Evolutionary conservation across 2,797 vertebrate species (phyloP).

Genomic region (Chrosomus eos): DNA sequence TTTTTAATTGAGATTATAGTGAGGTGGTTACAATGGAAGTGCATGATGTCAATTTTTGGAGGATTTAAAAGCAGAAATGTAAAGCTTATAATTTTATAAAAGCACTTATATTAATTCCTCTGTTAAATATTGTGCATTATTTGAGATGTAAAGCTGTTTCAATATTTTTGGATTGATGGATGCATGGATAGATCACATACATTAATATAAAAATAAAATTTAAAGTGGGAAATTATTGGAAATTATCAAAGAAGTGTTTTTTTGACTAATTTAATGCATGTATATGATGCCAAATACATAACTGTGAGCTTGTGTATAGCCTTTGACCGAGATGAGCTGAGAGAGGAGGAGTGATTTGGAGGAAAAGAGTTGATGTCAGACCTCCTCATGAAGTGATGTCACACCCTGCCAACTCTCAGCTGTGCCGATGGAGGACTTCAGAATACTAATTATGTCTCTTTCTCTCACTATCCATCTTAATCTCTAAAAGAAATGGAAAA

Average conservation of each 20-base stretch:
- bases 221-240: no score
- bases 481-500: conserved; percentile 43
- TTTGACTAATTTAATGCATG: neutral
- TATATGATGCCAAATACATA: neutral
- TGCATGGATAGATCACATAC: neutral
- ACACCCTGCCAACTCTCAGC: conserved; percentile 12
- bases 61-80: neutral
- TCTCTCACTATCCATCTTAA: conserved; percentile 33
- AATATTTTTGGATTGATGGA: neutral
- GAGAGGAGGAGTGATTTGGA: neutral
- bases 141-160: neutral
- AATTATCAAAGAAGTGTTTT: no score
- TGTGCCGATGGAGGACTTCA: neutral
- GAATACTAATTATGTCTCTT: conserved; percentile 24
- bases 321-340: neutral
- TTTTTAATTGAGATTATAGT: neutral
- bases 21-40: neutral
- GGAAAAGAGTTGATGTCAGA: conserved; percentile 7
- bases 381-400: neutral
- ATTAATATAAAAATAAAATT: no score
- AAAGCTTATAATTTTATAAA: neutral
- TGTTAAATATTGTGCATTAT: neutral
- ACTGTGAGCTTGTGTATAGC: neutral
- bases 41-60: neutral
- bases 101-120: neutral